These are phyloP conservation scores for Orthosia incerta DNA, from an alignment of 2,888 invertebrate species.

Conservation along the genomic window DNA sequence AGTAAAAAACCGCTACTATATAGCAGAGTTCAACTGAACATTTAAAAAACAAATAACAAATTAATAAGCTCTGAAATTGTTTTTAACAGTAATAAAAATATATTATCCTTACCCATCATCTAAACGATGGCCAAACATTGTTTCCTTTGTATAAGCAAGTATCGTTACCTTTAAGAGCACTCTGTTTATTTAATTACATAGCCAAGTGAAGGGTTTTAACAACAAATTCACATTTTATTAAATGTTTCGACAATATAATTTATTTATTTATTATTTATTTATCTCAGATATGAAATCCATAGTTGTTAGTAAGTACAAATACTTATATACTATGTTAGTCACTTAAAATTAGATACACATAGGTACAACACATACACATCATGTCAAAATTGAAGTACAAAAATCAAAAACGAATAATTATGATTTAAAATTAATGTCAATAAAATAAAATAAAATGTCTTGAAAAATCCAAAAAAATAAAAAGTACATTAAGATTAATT, in stretches of 20 bases:
- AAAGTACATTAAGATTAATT: too few species aligned
- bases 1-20: background rate
- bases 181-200: constrained; percentile 39
- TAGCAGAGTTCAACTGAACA: background rate
- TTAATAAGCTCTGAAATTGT: background rate
- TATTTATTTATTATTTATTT: too few species aligned
- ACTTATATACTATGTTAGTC: too few species aligned
- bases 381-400: too few species aligned
- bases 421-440: too few species aligned
- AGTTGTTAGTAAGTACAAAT: too few species aligned
- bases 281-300: too few species aligned
- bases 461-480: too few species aligned
- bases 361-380: too few species aligned
- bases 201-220: constrained; percentile 1
- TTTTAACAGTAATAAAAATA: background rate
- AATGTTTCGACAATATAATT: background rate
- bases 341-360: too few species aligned
- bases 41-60: background rate
- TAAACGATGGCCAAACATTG: background rate
- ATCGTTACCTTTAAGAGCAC: constrained; percentile 29
- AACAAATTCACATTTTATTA: constrained; percentile 3
- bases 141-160: constrained; percentile 19
- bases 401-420: too few species aligned
- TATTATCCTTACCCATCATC: background rate
- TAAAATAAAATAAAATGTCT: too few species aligned